These are phyloP conservation scores for Camelus bactrianus DNA, from an alignment of 2,113 vertebrate genomes.

Conservation along the genomic window DNA sequence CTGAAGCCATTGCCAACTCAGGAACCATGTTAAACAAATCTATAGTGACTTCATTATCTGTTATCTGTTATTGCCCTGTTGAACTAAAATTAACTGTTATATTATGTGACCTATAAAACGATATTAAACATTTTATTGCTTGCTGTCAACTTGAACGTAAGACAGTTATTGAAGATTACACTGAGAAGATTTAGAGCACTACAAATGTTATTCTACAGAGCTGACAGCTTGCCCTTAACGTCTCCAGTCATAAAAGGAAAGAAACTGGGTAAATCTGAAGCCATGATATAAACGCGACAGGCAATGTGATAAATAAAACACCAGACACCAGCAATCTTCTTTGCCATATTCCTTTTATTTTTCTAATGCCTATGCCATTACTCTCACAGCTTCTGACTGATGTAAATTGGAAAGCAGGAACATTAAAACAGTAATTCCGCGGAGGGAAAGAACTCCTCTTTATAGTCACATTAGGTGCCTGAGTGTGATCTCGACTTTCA, in stretches of 20 bases:
- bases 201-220: slow-evolving; percentile 77
- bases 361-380: slow-evolving; percentile 61
- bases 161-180: slow-evolving; percentile 81
- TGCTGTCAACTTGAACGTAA: slow-evolving; percentile 73
- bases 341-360: slow-evolving; percentile 73
- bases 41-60: slow-evolving; percentile 71
- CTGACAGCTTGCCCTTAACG: slow-evolving; percentile 70
- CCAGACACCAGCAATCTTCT: slow-evolving; percentile 50
- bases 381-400: slow-evolving; percentile 74
- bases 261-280: slow-evolving; percentile 72
- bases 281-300: slow-evolving; percentile 57
- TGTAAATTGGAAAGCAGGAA: slow-evolving; percentile 77
- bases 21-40: slow-evolving; percentile 70
- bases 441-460: slow-evolving; percentile 64
- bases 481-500: slow-evolving; percentile 54
- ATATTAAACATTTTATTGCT: slow-evolving; percentile 82
- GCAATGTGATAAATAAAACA: slow-evolving; percentile 69
- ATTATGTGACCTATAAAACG: slow-evolving; percentile 81
- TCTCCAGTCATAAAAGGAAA: slow-evolving; percentile 72
- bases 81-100: slow-evolving; percentile 80
- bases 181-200: slow-evolving; percentile 73
- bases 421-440: slow-evolving; percentile 73
- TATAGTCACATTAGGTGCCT: slow-evolving; percentile 59
- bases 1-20: slow-evolving; percentile 56
- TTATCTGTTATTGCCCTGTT: slow-evolving; percentile 73